Conservation (phyloP, 2,888 invertebrate species). For the Xestia sexstrigata region DNA sequence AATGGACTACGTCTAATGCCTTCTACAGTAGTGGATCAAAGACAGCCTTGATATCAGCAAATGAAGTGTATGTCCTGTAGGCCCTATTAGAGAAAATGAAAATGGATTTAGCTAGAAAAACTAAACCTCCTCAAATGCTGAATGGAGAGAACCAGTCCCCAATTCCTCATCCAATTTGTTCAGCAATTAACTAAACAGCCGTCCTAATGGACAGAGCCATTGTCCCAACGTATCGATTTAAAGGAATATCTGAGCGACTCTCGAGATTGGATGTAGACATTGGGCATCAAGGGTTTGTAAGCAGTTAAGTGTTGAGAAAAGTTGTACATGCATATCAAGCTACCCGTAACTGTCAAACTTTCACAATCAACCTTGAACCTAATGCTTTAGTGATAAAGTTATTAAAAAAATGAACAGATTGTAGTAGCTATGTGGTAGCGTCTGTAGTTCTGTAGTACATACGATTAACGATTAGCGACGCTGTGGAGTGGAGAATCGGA, state of each 20-base stretch:
- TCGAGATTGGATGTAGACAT: neutral
- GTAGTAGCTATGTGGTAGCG: too few species aligned
- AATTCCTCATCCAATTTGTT: conserved; percentile 30
- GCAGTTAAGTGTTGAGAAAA: neutral
- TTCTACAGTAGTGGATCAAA: neutral
- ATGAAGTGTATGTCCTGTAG: neutral
- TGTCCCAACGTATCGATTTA: conserved; percentile 4
- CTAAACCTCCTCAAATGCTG: neutral
- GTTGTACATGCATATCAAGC: too few species aligned
- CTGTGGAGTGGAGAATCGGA: too few species aligned
- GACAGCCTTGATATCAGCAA: neutral
- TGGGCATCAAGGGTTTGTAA: neutral
- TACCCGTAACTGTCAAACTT: too few species aligned
- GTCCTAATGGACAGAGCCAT: conserved; percentile 3
- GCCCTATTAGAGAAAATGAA: neutral
- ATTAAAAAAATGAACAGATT: too few species aligned
- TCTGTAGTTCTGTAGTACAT: too few species aligned
- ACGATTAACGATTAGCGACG: too few species aligned
- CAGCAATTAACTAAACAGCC: conserved; percentile 26
- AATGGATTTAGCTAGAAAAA: neutral
- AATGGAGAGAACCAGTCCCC: neutral
- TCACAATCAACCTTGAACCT: too few species aligned
- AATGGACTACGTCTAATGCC: neutral
- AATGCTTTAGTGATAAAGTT: too few species aligned
- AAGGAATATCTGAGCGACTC: neutral